Evolutionary conservation across 2,888 invertebrate genomes (phyloP).

Genomic region (Leptinotarsa rubiginosa): DNA sequence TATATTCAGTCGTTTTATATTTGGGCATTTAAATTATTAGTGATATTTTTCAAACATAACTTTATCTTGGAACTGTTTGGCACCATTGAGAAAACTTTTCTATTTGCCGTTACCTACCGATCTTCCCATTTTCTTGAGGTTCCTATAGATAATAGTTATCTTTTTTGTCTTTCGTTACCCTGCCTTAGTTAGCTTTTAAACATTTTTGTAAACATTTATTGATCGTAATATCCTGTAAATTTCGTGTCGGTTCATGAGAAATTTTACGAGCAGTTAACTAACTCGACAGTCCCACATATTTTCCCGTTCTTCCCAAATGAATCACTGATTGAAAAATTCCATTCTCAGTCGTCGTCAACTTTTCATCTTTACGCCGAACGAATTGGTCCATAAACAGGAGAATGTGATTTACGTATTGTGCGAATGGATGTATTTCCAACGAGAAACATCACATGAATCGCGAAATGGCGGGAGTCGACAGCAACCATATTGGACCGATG

Average conservation of each 20-base stretch:
- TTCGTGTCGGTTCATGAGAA: not conserved
- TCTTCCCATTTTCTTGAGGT: too few species aligned
- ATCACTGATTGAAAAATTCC: conserved; percentile 39
- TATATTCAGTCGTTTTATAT: too few species aligned
- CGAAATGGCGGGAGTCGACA: conserved; percentile 57
- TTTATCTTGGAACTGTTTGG: too few species aligned
- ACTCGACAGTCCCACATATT: not conserved
- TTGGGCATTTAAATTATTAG: too few species aligned
- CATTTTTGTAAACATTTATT: not conserved
- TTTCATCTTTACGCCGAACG: conserved; percentile 48
- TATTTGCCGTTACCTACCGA: too few species aligned
- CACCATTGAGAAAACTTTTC: too few species aligned
- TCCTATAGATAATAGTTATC: too few species aligned
- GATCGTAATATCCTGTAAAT: not conserved
- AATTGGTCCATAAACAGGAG: conserved; percentile 49
- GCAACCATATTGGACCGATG: conserved; percentile 61
- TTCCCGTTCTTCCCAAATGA: not conserved
- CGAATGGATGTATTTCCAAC: conserved; percentile 48
- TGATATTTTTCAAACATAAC: too few species aligned
- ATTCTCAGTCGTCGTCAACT: conserved; percentile 37
- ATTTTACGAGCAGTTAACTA: not conserved
- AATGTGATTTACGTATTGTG: conserved; percentile 49
- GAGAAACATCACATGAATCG: conserved; percentile 57
- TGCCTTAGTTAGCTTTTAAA: not conserved
- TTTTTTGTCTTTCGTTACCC: too few species aligned